Percentiles rank a stretch among this genome's conserved stretches.
Evolutionary conservation across 2,113 vertebrate genomes (phyloP).

Genomic region (Andinoacara biseriatus): DNA sequence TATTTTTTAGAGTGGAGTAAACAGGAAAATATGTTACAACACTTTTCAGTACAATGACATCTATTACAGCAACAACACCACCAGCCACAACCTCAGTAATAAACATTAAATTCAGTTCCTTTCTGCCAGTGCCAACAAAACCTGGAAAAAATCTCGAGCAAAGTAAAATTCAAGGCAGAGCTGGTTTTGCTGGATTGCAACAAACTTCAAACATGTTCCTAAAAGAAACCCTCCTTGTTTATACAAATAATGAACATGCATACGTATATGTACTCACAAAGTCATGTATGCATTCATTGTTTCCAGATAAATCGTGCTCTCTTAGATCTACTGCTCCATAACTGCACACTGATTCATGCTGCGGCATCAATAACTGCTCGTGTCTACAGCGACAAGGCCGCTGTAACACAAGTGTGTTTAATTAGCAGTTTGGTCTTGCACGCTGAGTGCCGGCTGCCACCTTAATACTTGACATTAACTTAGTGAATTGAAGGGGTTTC

Average conservation of each 20-base stretch:
- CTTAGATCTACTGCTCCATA: background rate
- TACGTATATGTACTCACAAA: background rate
- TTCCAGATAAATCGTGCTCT: background rate
- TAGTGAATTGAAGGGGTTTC: slow-evolving; percentile 22
- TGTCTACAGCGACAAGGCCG: background rate
- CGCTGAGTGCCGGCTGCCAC: slow-evolving; percentile 38
- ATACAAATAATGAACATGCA: background rate
- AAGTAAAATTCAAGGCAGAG: background rate
- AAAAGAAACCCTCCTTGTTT: background rate
- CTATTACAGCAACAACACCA: no score
- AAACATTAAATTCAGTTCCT: no score
- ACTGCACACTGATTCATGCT: background rate
- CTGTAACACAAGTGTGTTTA: slow-evolving; percentile 36
- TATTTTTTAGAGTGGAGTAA: background rate
- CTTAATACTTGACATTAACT: slow-evolving; percentile 53
- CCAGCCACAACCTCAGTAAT: no score
- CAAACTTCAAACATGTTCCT: background rate
- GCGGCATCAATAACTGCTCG: background rate
- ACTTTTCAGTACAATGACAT: no score
- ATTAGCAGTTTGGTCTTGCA: slow-evolving; percentile 51
- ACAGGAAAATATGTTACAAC: no score
- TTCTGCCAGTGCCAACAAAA: background rate
- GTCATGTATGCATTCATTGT: background rate
- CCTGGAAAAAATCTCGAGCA: background rate
- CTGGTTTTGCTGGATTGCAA: background rate